Evolutionary conservation across 2,888 invertebrate genomes (phyloP).

Genomic region (Nematopogon swammerdamellus): DNA sequence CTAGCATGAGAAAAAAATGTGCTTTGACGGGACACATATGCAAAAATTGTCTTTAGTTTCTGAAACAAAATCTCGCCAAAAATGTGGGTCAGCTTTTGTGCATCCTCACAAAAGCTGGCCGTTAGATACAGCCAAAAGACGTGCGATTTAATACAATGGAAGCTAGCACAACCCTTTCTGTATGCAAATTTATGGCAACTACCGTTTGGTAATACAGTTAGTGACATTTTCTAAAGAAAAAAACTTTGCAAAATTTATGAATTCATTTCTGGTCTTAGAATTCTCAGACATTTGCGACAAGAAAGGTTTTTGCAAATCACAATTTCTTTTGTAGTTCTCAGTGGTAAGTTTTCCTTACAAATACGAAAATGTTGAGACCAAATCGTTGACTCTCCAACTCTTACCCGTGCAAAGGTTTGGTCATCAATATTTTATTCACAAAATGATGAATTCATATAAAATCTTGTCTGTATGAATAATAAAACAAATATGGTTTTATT

Average conservation of each 20-base stretch:
- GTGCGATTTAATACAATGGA: not conserved
- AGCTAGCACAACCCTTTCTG: constrained; percentile 24
- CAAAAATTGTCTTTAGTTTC: too few relatives aligned
- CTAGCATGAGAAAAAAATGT: too few relatives aligned
- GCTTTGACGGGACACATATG: too few relatives aligned
- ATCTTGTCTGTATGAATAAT: too few relatives aligned
- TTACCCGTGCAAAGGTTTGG: constrained; percentile 1
- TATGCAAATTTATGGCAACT: constrained; percentile 28
- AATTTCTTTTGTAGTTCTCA: constrained; percentile 41
- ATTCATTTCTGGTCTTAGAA: constrained; percentile 27
- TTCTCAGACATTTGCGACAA: constrained; percentile 15
- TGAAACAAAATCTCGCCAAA: too few relatives aligned
- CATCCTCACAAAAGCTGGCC: too few relatives aligned
- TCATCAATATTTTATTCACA: too few relatives aligned
- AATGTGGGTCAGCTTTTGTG: too few relatives aligned
- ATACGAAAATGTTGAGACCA: not conserved
- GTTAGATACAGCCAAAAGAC: too few relatives aligned
- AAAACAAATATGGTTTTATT: too few relatives aligned
- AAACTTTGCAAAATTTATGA: constrained; percentile 33
- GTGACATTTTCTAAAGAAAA: constrained; percentile 27
- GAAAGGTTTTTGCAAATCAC: constrained; percentile 40
- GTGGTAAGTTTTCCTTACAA: not conserved
- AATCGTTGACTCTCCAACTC: constrained; percentile 28
- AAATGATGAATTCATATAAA: too few relatives aligned
- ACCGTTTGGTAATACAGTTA: constrained; percentile 29